A percentile compares a stretch with the other conserved stretches of the same genome.
Evolutionary conservation across 30 jellyfish, hydroid and myxozoan species (phyloP).

Genomic region (Rhopilema esculentum): DNA sequence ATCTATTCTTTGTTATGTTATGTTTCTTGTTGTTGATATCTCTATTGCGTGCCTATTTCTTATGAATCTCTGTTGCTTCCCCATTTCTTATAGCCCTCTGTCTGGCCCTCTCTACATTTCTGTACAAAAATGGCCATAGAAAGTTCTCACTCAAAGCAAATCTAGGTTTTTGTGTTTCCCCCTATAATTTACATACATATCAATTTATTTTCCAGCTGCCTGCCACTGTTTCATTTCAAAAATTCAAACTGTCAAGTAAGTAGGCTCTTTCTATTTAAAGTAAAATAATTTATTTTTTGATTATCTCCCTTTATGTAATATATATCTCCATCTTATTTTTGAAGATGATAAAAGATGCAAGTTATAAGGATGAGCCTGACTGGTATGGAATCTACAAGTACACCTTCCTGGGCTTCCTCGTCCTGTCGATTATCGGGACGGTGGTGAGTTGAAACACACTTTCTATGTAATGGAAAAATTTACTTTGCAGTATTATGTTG

Average conservation of each 20-base stretch:
- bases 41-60: too few species aligned
- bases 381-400: conserved; percentile 71
- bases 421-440: conserved; percentile 31
- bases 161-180: too few species aligned
- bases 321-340: background rate
- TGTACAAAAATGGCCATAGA: too few species aligned
- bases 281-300: background rate
- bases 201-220: conserved; percentile 60
- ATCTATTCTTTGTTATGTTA: too few species aligned
- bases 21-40: too few species aligned
- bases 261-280: background rate
- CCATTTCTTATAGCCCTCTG: too few species aligned
- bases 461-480: background rate
- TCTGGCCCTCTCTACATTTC: too few species aligned
- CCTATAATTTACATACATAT: too few species aligned
- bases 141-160: too few species aligned
- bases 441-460: conserved; percentile 57
- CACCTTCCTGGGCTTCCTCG: conserved; percentile 27
- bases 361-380: conserved; percentile 37
- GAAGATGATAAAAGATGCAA: background rate
- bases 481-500: too few species aligned
- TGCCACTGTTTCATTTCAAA: conserved; percentile 67
- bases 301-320: background rate
- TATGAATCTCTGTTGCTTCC: too few species aligned
- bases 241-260: conserved; percentile 64